Conservation (phyloP, 1,140 invertebrate species). For the Trichoplusia ni region DNA sequence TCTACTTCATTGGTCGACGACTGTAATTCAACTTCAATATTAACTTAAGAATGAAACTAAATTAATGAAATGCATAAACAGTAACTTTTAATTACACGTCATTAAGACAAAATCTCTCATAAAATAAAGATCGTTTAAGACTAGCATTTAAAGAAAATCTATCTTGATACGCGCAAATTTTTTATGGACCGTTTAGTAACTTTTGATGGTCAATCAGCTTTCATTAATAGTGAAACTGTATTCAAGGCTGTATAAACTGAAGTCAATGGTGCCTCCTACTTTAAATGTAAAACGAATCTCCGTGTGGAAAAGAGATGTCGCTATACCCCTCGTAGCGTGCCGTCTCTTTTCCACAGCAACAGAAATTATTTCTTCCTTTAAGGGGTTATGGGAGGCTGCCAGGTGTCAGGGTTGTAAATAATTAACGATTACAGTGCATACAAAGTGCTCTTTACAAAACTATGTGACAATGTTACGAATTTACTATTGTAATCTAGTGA, state of each 20-base stretch:
- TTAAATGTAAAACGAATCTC: too few species aligned
- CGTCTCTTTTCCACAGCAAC: too few species aligned
- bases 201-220: constrained; percentile 13
- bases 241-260: constrained; percentile 23
- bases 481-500: not conserved
- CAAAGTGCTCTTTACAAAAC: constrained; percentile 10
- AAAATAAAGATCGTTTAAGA: constrained; percentile 1
- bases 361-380: too few species aligned
- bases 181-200: constrained; percentile 14
- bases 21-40: too few species aligned
- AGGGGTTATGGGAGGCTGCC: too few species aligned
- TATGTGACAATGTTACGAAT: constrained; percentile 5
- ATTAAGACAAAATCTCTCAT: not conserved
- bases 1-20: too few species aligned
- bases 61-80: too few species aligned
- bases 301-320: too few species aligned
- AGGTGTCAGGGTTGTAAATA: constrained; percentile 28
- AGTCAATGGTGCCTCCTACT: too few species aligned
- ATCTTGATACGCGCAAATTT: not conserved
- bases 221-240: constrained; percentile 25
- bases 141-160: not conserved
- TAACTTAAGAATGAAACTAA: too few species aligned
- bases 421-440: constrained; percentile 22
- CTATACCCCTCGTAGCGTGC: too few species aligned
- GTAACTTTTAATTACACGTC: not conserved